Conservation (phyloP, 2,888 invertebrate species). For the Muschampia staudingeri region DNA sequence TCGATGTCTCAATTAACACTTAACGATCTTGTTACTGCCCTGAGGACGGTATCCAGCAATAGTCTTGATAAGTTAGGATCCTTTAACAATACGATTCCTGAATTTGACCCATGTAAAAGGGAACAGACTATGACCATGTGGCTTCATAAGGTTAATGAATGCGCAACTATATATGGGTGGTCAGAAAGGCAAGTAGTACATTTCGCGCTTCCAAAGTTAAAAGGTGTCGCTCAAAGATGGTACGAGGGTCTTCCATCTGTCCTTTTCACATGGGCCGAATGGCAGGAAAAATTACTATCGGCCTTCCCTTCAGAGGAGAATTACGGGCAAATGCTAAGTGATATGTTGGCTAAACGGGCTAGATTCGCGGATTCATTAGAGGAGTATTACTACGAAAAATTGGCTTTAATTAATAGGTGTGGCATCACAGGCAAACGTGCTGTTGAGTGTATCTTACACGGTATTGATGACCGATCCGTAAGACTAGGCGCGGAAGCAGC, state of each 20-base stretch:
- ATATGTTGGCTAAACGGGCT: neutral
- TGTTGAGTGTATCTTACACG: conserved; percentile 56
- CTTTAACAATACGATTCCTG: conserved; percentile 21
- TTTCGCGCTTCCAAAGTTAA: conserved; percentile 53
- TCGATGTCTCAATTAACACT: too few species aligned
- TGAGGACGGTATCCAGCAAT: neutral
- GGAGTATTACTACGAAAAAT: conserved; percentile 56
- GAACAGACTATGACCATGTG: conserved; percentile 48
- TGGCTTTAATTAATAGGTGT: conserved; percentile 55
- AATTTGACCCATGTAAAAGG: conserved; percentile 38
- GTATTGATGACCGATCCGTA: conserved; percentile 54
- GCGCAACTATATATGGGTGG: conserved; percentile 42
- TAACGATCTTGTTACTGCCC: too few species aligned
- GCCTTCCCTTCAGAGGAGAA: conserved; percentile 60
- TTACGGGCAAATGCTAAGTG: conserved; percentile 53
- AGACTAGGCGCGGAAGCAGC: conserved; percentile 59
- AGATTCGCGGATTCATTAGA: conserved; percentile 51
- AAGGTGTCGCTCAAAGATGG: conserved; percentile 51
- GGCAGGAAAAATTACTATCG: conserved; percentile 47
- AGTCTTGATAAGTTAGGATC: neutral
- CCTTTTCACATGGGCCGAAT: conserved; percentile 17
- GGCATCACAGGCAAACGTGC: conserved; percentile 52
- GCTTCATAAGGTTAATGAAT: conserved; percentile 59
- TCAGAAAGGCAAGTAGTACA: conserved; percentile 50
- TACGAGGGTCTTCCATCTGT: conserved; percentile 39